Percentiles rank a stretch among this genome's conserved stretches.
These are phyloP conservation scores for Cotesia congregata DNA, from an alignment of 2,888 invertebrate species.

Conservation along the genomic window DNA sequence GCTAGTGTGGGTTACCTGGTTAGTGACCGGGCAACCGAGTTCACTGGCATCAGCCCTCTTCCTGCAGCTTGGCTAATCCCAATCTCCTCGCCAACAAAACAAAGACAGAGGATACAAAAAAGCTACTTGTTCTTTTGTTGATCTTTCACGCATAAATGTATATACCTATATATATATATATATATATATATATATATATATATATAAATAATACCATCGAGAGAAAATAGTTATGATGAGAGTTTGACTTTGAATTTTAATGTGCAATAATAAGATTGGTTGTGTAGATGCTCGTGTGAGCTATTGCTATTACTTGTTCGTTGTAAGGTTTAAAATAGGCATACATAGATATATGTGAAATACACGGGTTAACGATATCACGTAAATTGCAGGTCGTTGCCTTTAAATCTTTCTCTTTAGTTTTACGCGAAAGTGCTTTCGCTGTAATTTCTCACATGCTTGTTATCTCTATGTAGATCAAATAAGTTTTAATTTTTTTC, in stretches of 20 bases:
- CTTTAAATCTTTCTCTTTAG: conserved; percentile 31
- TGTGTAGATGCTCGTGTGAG: background rate
- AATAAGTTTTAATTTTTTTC: background rate
- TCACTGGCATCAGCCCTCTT: conserved; percentile 69
- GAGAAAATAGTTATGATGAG: conserved; percentile 10
- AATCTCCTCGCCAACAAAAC: conserved; percentile 35
- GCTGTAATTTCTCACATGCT: conserved; percentile 56
- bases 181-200: background rate
- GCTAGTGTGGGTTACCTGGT: conserved; percentile 71
- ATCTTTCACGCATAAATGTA: conserved; percentile 6
- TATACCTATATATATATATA: background rate
- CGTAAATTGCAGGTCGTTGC: conserved; percentile 10
- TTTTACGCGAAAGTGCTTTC: conserved; percentile 60
- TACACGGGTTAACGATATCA: conserved; percentile 41
- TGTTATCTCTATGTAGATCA: conserved; percentile 24
- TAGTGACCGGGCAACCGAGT: conserved; percentile 71
- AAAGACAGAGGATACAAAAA: conserved; percentile 25
- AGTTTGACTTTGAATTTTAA: conserved; percentile 7
- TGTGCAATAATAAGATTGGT: background rate
- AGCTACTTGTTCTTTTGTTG: conserved; percentile 33
- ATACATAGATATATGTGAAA: conserved; percentile 6
- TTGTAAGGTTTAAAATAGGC: background rate
- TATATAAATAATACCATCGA: background rate
- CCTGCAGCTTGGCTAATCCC: conserved; percentile 67
- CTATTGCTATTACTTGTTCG: background rate